phyloP scores from a whole-genome alignment of 2,113 vertebrate species.

The Telmatochromis sp. region DNA sequence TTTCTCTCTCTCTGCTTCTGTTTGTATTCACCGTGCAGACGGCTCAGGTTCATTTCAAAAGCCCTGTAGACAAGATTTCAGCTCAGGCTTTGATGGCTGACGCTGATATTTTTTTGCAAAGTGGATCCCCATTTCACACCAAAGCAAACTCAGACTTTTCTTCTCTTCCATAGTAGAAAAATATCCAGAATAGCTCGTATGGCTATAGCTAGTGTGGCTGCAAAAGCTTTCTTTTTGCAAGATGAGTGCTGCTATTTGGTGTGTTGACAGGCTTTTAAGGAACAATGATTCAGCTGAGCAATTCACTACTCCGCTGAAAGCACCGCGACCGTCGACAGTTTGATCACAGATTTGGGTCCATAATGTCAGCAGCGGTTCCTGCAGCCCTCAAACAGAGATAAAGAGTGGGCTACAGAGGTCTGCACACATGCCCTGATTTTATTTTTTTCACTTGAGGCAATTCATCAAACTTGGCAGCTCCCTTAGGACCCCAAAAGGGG shows the following conservation, averaged over 20 bases:
- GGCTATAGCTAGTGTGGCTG: neutral
- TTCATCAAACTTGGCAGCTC: neutral
- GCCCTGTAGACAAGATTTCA: neutral
- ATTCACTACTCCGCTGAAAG: neutral
- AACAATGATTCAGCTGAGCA: neutral
- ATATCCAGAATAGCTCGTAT: neutral
- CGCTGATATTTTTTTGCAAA: neutral
- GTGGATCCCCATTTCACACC: neutral
- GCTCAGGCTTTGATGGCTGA: neutral
- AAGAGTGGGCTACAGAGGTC: neutral
- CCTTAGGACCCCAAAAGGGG: neutral
- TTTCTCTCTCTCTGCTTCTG: neutral
- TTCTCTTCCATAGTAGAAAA: neutral
- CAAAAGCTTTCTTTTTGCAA: neutral
- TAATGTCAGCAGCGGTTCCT: neutral
- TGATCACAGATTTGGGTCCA: neutral
- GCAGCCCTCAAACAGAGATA: neutral
- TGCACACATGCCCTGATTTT: neutral
- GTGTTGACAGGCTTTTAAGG: neutral
- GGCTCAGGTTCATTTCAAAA: slow-evolving; percentile 5
- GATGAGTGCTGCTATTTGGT: neutral
- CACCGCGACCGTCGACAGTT: neutral
- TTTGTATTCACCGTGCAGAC: neutral
- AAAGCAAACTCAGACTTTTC: neutral
- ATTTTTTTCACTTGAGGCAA: neutral